Evolutionary conservation across 2,888 invertebrate genomes (phyloP), one percentile per base, ranked within the genome.

Genomic region (Eulithis testata): DNA sequence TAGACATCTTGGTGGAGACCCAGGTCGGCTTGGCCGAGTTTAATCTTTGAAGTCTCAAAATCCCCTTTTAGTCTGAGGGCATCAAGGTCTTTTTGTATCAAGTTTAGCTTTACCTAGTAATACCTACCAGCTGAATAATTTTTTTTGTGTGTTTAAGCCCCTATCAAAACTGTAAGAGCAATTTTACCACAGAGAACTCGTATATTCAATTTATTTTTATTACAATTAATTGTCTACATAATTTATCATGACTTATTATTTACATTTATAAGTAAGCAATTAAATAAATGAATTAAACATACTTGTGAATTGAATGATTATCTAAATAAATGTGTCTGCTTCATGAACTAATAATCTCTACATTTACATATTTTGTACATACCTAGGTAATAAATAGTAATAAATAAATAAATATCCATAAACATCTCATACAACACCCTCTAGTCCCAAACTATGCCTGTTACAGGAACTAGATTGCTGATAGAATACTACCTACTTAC

Each of bases 271-370:
- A 14, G 40, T 40, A 40, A 40, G 40, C 52, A 14, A 54, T 49
- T 40, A 61, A 27, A 36, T 50, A 11, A 45, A 45, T 53, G 4
- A 50, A 43, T 40, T 31, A 43, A 43, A 50, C 37, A 55, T 50
- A 55, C 49, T 50, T 53, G 5, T 43, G n/a, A 40, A 51, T 50
- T 36, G 27, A 59, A 14, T 51, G 27, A 50, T 59, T 59, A 59
- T 43, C 9, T 43, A 51, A 59, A 51, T 59, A 31, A 36, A 56
- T 56, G 51, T 51, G 31, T 52, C 31, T 51, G 27, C 37, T 12
- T 47, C 36, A 59, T 59, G 27, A 52, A 50, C 21, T 21, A 54
- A 12, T 14, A 12, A 21, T 49, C 12, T 8, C 12, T 49, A 14
- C 11, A 21, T 49, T 49, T 11, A 49, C 49, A 49, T 49, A 11